Evolutionary conservation across 2,113 vertebrate genomes (phyloP).

Genomic region (Raphicerus campestris): DNA sequence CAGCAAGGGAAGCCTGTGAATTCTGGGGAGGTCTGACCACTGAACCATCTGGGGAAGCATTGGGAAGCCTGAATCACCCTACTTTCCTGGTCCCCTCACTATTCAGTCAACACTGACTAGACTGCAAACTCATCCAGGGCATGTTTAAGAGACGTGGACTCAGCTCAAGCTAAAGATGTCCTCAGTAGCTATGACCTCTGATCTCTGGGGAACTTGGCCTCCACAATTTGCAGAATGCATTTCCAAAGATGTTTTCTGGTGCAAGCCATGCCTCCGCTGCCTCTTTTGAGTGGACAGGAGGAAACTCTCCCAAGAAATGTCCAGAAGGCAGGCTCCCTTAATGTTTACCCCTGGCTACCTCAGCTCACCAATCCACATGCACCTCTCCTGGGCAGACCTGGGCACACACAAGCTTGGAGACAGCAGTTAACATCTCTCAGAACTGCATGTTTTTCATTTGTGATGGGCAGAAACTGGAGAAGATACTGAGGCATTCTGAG

Average conservation of each 20-base stretch:
- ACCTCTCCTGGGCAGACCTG: neutral
- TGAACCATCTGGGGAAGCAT: neutral
- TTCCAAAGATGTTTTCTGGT: neutral
- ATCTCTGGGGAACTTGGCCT: neutral
- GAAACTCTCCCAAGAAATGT: neutral
- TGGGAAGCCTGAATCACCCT: neutral
- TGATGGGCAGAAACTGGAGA: neutral
- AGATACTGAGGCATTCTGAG: conserved; percentile 75
- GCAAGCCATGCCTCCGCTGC: neutral
- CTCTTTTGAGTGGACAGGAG: neutral
- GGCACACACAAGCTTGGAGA: neutral
- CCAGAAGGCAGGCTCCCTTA: neutral
- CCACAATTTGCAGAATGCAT: neutral
- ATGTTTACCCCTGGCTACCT: neutral
- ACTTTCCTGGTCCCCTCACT: neutral
- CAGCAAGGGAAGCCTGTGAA: neutral
- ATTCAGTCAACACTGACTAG: neutral
- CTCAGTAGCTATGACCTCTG: neutral
- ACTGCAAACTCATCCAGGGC: neutral
- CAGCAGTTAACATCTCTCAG: neutral
- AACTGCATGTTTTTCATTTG: neutral
- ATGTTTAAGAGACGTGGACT: neutral
- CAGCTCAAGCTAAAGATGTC: neutral
- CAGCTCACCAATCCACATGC: neutral
- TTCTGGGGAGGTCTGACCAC: neutral